Evolutionary conservation across 2,797 vertebrate species (phyloP).

Genomic region (Propithecus deckenii): DNA sequence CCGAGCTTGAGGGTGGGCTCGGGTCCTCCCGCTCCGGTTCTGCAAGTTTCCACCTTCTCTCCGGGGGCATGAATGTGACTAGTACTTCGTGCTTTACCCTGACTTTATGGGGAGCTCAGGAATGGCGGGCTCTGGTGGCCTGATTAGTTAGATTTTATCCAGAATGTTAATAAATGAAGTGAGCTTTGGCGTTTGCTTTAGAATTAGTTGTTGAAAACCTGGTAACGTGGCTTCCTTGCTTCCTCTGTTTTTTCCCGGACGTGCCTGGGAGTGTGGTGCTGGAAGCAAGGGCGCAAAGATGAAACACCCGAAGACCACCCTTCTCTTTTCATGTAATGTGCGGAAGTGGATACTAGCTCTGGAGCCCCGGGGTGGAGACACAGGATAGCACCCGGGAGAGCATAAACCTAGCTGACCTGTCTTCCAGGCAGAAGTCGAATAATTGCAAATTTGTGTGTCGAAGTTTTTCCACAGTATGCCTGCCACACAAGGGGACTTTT

Average conservation of each 20-base stretch:
- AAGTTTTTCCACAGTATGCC: not conserved
- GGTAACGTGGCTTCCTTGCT: conserved; percentile 23
- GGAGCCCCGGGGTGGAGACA: not conserved
- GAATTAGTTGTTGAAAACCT: not conserved
- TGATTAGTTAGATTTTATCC: not conserved
- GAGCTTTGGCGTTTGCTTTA: conserved; percentile 1
- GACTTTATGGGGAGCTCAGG: not conserved
- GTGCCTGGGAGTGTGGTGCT: not conserved
- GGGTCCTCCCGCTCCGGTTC: not conserved
- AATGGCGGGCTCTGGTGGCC: not conserved
- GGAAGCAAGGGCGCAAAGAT: not conserved
- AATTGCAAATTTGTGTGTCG: not conserved
- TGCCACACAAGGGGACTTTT: not conserved
- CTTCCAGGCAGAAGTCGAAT: not conserved
- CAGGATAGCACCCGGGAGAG: no score
- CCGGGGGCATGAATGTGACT: not conserved
- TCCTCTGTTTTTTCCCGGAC: not conserved
- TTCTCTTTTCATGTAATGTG: not conserved
- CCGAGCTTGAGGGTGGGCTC: rapidly evolving
- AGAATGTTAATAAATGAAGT: not conserved
- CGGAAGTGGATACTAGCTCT: not conserved
- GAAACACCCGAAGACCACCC: not conserved
- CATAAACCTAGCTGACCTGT: not conserved
- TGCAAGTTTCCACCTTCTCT: not conserved
- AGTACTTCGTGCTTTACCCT: not conserved